Evolutionary conservation across 1,140 invertebrate genomes (phyloP).

Genomic region (Saccostrea echinata): DNA sequence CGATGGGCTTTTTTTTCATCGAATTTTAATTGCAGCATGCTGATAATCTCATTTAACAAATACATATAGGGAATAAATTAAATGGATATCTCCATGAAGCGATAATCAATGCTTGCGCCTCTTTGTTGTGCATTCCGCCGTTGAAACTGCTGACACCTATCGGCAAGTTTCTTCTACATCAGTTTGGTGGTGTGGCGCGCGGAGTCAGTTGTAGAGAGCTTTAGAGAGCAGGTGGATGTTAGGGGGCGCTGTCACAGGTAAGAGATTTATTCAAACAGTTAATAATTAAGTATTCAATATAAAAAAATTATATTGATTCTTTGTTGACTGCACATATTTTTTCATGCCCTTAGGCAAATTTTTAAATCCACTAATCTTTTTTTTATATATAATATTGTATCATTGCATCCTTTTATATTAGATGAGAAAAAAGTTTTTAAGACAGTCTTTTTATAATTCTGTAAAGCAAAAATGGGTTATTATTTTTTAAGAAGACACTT

Average conservation of each 20-base stretch:
- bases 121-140: background rate
- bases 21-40: too few relatives aligned
- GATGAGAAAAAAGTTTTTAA: too few relatives aligned
- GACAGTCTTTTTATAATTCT: too few relatives aligned
- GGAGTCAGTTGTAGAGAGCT: background rate
- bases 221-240: background rate
- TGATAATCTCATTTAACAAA: background rate
- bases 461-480: too few relatives aligned
- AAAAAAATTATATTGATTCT: background rate
- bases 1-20: too few relatives aligned
- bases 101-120: background rate
- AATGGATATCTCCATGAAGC: background rate
- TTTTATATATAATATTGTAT: too few relatives aligned
- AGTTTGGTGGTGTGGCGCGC: background rate
- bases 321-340: background rate
- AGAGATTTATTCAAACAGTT: background rate
- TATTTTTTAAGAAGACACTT: too few relatives aligned
- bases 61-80: background rate
- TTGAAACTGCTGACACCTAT: constrained; percentile 24
- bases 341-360: background rate
- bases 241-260: background rate
- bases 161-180: background rate
- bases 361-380: too few relatives aligned
- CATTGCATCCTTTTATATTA: too few relatives aligned
- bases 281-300: too few relatives aligned